Evolutionary conservation across 30 jellyfish, hydroid and myxozoan genomes (phyloP), one percentile per base, ranked within the genome.

Genomic region (Hydractinia echinata): DNA sequence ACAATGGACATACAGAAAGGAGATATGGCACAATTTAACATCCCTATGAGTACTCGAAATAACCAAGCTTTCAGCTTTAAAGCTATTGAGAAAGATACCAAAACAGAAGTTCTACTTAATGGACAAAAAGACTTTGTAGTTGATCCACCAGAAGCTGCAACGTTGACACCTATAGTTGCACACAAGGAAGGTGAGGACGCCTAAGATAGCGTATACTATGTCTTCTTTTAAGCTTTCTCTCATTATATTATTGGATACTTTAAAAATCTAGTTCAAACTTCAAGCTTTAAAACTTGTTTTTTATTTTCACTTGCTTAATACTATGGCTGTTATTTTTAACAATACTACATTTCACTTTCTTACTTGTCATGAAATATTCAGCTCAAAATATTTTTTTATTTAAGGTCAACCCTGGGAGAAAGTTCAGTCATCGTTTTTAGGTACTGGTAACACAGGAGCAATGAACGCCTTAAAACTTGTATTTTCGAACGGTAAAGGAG

Each of bases 351-450:
- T 30, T 30, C 44, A 30, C 44, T 30, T 30, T 30, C 44, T 30
- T 30, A n/a, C 44, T 30, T 30, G 44, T 30, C 44, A 30, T 30
- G 44, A 30, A 30, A 30, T 30, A 30, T 30, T 30, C 44, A 30
- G 44, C 44, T 30, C 2, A 30, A 30, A 30, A 30, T n/a, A 30
- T 51, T 73, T 53, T 19, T 55, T 74, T 62, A 13, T 55, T 79
- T 53, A 50, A 91, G 97, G 95, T 39, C 98, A 92, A 84, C 82
- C 86, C 67, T 92, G 98, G 98, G 91, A 87, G 64, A 88, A 86
- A 67, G 81, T 92, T 60, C 96, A 87, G 73, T 82, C 95, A 13
- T 92, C 98, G 10, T 72, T 87, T 7, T 94, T 92, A 16, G 96
- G 98, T 11, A 66, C 95, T 44, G 96, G 92, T 5, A 72, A 71